These are phyloP conservation scores for Emmelina monodactyla DNA, from an alignment of 2,888 invertebrate genomes.

Conservation along the genomic window DNA sequence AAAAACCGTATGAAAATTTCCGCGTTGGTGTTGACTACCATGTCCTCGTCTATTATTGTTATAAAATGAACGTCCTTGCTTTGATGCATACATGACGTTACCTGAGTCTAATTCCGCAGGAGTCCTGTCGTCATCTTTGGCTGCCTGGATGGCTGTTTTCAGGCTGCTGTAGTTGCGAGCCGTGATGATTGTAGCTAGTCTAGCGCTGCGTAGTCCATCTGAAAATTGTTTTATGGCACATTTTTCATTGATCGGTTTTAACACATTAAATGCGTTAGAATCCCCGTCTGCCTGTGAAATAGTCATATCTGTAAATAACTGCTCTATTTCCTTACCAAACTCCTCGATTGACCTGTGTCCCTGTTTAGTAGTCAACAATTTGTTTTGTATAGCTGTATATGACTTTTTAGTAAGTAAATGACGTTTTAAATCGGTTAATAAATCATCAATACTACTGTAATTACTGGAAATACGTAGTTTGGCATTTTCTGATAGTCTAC, in stretches of 20 bases:
- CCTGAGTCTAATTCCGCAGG: constrained; percentile 1
- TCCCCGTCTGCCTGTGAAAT: constrained; percentile 8
- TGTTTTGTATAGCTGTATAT: constrained; percentile 5
- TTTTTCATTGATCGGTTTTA: constrained; percentile 8
- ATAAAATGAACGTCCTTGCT: too few relatives aligned
- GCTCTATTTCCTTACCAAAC: constrained; percentile 5
- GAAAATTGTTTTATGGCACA: constrained; percentile 9
- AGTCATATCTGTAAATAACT: constrained; percentile 9
- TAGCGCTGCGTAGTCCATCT: constrained; percentile 9
- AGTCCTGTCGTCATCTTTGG: constrained; percentile 7
- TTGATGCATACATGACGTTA: too few relatives aligned
- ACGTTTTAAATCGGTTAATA: constrained; percentile 7
- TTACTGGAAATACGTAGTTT: constrained; percentile 4
- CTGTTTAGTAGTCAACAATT: constrained; percentile 4
- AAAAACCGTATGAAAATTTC: neutral
- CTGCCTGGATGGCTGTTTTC: constrained; percentile 12
- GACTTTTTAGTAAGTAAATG: constrained; percentile 7
- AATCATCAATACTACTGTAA: constrained; percentile 3
- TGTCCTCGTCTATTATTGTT: neutral
- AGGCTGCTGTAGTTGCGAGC: constrained; percentile 8
- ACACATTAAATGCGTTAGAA: constrained; percentile 2
- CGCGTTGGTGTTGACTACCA: neutral
- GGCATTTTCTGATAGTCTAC: constrained; percentile 6
- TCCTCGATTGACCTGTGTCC: constrained; percentile 3
- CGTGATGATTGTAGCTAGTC: constrained; percentile 8